Evolutionary conservation across 1,140 invertebrate genomes (phyloP).

Genomic region (Drosophila aff.): DNA sequence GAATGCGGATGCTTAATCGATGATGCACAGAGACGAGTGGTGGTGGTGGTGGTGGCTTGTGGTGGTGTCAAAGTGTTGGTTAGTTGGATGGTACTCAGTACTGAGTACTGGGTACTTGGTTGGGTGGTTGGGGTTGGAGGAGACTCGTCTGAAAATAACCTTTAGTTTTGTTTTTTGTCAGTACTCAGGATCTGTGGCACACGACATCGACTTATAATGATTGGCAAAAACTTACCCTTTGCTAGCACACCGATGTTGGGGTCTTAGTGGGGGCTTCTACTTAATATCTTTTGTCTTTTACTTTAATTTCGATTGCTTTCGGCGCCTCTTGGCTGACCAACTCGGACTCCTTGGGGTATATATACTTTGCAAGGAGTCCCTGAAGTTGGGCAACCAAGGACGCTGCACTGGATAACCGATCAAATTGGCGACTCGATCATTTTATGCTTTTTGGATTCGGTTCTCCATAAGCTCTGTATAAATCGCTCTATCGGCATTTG

Average conservation of each 20-base stretch:
- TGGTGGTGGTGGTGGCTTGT: constrained; percentile 19
- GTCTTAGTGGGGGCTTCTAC: constrained; percentile 40
- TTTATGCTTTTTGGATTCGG: constrained; percentile 48
- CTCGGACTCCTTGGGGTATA: background rate
- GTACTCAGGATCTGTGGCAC: constrained; percentile 55
- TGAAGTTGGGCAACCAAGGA: constrained; percentile 51
- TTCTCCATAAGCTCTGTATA: constrained; percentile 16
- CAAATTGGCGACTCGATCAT: constrained; percentile 68
- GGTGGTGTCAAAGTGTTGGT: constrained; percentile 43
- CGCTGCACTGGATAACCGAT: constrained; percentile 16
- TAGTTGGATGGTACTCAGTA: constrained; percentile 19
- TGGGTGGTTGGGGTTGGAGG: constrained; percentile 25
- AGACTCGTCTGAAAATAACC: constrained; percentile 69
- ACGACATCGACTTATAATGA: constrained; percentile 53
- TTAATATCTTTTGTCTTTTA: constrained; percentile 11
- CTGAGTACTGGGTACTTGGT: constrained; percentile 18
- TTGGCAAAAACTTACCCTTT: constrained; percentile 56
- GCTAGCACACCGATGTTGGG: constrained; percentile 39
- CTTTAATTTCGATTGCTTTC: constrained; percentile 17
- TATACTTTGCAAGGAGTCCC: background rate
- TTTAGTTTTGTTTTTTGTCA: constrained; percentile 58
- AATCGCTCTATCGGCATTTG: constrained; percentile 54
- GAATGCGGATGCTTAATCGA: constrained; percentile 52
- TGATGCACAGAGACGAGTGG: constrained; percentile 20
- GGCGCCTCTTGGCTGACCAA: constrained; percentile 20